Conservation (phyloP, 2,888 invertebrate species). For the Lasioglossum marginatum region DNA sequence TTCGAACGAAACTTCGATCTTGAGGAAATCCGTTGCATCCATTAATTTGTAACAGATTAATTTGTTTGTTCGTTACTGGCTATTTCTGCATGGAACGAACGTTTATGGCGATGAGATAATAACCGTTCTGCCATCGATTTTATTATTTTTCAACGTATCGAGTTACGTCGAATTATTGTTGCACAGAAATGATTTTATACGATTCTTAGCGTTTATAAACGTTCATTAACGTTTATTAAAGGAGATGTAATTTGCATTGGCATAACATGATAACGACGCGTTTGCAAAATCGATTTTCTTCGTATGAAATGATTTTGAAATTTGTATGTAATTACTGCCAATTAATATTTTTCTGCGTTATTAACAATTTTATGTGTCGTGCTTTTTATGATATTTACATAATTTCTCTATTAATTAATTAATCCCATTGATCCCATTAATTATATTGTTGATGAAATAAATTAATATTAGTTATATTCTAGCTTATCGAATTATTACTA, state of each 20-base stretch:
- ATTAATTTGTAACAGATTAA: conserved; percentile 2
- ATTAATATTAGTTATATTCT: neutral
- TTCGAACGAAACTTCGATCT: neutral
- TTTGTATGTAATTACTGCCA: neutral
- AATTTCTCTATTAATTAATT: neutral
- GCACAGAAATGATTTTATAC: neutral
- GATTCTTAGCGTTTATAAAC: neutral
- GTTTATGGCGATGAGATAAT: neutral
- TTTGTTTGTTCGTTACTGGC: conserved; percentile 1
- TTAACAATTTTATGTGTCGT: neutral
- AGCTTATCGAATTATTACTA: neutral
- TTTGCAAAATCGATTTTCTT: neutral
- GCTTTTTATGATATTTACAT: neutral
- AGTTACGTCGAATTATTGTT: neutral
- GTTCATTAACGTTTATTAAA: neutral
- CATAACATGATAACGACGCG: neutral
- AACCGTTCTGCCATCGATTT: neutral
- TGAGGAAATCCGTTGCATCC: neutral
- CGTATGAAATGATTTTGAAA: neutral
- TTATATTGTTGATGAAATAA: neutral
- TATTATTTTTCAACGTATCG: conserved; percentile 4
- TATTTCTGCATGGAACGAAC: neutral
- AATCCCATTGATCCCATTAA: neutral
- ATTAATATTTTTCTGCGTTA: neutral
- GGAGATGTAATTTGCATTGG: neutral